These are phyloP conservation scores for Crambe crambe DNA, from an alignment of 37 sponge, comb jelly and placozoan genomes.

Conservation along the genomic window DNA sequence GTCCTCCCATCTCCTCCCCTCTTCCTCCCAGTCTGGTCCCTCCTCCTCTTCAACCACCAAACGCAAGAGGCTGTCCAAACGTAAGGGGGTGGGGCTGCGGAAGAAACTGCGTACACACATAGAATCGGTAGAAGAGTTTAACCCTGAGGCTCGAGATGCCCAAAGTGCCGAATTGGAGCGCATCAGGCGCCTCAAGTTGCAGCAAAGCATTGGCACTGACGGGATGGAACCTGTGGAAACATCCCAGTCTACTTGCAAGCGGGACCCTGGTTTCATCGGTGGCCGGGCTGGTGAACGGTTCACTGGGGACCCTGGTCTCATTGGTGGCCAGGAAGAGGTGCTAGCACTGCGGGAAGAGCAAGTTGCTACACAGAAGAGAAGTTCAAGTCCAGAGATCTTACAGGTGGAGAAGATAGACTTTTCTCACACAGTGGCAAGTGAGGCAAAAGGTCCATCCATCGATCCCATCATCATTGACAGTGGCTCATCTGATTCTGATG, in stretches of 20 bases:
- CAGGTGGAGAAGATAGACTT: not conserved
- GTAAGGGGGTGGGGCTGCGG: constrained; percentile 18
- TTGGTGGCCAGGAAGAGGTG: not conserved
- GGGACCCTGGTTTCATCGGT: not conserved
- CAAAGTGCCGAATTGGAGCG: constrained; percentile 80
- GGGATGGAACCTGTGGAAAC: not conserved
- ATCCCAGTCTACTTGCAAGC: not conserved
- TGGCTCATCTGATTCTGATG: constrained; percentile 21
- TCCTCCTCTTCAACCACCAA: not conserved
- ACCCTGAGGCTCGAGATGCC: constrained; percentile 63
- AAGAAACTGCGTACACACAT: constrained; percentile 30
- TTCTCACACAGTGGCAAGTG: not conserved
- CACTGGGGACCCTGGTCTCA: not conserved
- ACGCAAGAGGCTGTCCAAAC: constrained; percentile 15
- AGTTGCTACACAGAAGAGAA: not conserved
- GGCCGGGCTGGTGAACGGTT: not conserved
- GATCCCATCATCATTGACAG: constrained; percentile 44
- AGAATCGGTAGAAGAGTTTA: constrained; percentile 63
- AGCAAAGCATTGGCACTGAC: not conserved
- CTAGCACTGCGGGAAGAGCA: not conserved
- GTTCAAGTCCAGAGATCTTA: constrained; percentile 14
- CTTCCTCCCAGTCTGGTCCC: not conserved
- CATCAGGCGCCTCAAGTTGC: constrained; percentile 49
- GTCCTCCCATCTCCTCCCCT: not conserved
- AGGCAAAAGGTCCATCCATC: not conserved